Percentiles rank a stretch among this genome's conserved stretches.
Conservation (phyloP, 2,797 vertebrate species). For the Tokudaia tokunoshimensis region DNA sequence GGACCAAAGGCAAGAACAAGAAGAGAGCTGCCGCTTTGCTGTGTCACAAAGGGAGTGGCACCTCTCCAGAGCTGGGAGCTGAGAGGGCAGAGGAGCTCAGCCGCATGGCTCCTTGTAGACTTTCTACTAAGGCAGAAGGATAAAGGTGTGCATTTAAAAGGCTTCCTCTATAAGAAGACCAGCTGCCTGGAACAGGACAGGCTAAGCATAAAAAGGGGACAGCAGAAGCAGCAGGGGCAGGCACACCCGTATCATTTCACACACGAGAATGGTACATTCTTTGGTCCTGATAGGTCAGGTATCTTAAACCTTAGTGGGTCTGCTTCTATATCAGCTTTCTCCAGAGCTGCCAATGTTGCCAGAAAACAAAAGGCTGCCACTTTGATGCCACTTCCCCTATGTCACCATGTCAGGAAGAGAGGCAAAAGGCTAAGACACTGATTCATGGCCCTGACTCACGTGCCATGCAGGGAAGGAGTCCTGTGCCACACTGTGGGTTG, state of each 20-base stretch:
- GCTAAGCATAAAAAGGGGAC: neutral
- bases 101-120: neutral
- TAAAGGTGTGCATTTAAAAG: neutral
- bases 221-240: neutral
- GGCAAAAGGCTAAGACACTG: neutral
- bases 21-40: neutral
- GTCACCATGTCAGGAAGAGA: neutral
- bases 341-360: neutral
- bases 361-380: neutral
- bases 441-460: neutral
- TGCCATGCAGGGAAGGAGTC: constrained; percentile 34
- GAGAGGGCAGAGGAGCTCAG: neutral
- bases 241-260: neutral
- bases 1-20: neutral
- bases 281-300: neutral
- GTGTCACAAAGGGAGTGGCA: neutral
- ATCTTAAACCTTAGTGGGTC: constrained; percentile 9
- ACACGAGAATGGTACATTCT: neutral
- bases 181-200: neutral
- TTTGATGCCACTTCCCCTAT: neutral
- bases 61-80: neutral
- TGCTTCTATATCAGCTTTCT: neutral
- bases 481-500: neutral
- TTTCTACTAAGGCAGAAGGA: neutral
- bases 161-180: neutral